phyloP scores from a whole-genome alignment of 2,888 invertebrate genomes.

The Phyto melanocephala region DNA sequence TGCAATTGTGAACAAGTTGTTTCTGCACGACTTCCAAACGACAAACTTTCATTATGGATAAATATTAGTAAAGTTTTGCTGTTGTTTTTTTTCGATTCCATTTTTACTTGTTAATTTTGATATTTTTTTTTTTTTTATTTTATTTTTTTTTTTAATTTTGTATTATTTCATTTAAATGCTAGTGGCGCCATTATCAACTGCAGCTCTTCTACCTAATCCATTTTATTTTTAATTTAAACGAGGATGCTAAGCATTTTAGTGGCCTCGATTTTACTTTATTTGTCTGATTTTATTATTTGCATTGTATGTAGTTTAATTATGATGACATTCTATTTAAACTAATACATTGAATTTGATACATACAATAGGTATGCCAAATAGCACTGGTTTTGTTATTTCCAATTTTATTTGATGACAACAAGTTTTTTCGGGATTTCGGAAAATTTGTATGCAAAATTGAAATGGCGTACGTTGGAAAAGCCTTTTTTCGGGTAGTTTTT shows the following conservation, averaged over 20 bases:
- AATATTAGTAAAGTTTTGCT: slow-evolving; percentile 40
- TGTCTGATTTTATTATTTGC: not conserved
- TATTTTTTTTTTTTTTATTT: not conserved
- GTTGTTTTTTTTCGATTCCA: not conserved
- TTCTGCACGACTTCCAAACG: not conserved
- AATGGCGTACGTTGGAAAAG: too few species aligned
- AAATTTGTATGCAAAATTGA: too few species aligned
- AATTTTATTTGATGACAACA: too few species aligned
- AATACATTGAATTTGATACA: too few species aligned
- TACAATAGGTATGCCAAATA: too few species aligned
- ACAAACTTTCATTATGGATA: slow-evolving; percentile 43
- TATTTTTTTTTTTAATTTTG: slow-evolving; percentile 1
- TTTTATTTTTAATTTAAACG: too few species aligned
- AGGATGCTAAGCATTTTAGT: not conserved
- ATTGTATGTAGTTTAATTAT: not conserved
- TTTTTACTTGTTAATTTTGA: not conserved
- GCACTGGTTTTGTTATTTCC: too few species aligned
- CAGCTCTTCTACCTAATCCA: slow-evolving; percentile 14
- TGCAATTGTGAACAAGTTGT: too few species aligned
- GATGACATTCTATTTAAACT: not conserved
- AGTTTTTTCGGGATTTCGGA: too few species aligned
- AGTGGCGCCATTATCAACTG: slow-evolving; percentile 50
- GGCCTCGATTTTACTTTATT: not conserved
- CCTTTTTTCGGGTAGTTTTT: too few species aligned
- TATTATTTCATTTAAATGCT: slow-evolving; percentile 45